Evolutionary conservation across 2,797 vertebrate genomes (phyloP).

Genomic region (Anableps anableps): DNA sequence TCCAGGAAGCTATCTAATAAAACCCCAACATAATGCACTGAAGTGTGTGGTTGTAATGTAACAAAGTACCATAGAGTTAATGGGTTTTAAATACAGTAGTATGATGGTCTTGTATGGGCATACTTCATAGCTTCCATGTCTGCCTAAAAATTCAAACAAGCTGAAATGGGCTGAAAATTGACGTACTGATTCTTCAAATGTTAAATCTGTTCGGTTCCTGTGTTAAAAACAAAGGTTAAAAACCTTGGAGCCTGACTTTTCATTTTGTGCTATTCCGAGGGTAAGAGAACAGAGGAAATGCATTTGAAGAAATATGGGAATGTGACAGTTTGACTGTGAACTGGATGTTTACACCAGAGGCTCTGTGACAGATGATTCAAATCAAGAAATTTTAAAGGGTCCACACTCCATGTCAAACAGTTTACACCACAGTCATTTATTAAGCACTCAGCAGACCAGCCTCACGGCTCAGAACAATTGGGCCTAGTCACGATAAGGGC

Average conservation of each 20-base stretch:
- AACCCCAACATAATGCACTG: too few relatives aligned
- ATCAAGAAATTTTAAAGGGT: constrained; percentile 37
- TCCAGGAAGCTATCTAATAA: background rate
- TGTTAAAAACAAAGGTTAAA: background rate
- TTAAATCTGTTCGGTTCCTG: background rate
- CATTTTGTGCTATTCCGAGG: constrained; percentile 4
- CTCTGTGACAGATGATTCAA: constrained; percentile 60
- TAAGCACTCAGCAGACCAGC: constrained; percentile 25
- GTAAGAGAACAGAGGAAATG: constrained; percentile 2
- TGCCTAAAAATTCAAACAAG: background rate
- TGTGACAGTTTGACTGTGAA: constrained; percentile 42
- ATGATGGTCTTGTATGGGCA: too few relatives aligned
- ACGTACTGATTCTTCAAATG: background rate
- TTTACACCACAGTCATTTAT: constrained; percentile 51
- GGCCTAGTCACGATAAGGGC: constrained; percentile 9
- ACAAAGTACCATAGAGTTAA: too few relatives aligned
- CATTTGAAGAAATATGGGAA: constrained; percentile 15
- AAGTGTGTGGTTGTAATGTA: too few relatives aligned
- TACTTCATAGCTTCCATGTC: background rate
- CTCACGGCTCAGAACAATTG: constrained; percentile 27
- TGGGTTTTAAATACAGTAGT: too few relatives aligned
- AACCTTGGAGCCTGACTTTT: background rate
- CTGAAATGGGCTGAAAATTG: background rate
- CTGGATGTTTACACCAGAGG: constrained; percentile 41
- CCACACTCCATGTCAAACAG: constrained; percentile 36